phyloP scores from a whole-genome alignment of 2,888 invertebrate species.

The Patella depressa region DNA sequence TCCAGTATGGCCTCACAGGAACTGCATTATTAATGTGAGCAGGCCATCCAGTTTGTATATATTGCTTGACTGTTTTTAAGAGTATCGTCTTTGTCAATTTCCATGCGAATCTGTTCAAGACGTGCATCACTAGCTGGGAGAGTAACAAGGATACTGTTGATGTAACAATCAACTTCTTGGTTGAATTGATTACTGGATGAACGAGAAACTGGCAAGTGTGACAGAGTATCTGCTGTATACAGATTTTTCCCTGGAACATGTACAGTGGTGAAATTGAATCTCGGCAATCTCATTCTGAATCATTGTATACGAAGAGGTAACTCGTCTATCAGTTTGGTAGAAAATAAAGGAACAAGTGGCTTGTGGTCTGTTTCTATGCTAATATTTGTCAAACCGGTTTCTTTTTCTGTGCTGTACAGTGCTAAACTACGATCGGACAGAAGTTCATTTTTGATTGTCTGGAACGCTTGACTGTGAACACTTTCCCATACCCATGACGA shows the following conservation, averaged over 20 bases:
- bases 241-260: conserved; percentile 17
- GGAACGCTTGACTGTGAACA: too few species aligned
- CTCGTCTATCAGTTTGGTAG: not conserved
- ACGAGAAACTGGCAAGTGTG: not conserved
- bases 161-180: not conserved
- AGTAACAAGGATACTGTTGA: not conserved
- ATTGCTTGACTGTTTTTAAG: not conserved
- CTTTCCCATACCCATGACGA: too few species aligned
- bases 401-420: not conserved
- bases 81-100: not conserved
- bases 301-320: not conserved
- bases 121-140: not conserved
- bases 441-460: conserved; percentile 20
- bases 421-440: conserved; percentile 24
- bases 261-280: not conserved
- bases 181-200: too few species aligned
- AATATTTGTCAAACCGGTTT: conserved; percentile 11
- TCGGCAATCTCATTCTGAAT: not conserved
- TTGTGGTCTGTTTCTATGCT: not conserved
- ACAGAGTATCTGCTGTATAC: conserved; percentile 25
- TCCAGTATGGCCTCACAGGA: not conserved
- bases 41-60: not conserved
- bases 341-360: not conserved
- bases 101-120: not conserved
- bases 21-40: not conserved